Conservation (phyloP, 2,113 vertebrate species). For the Campylorhamphus procurvoides region DNA sequence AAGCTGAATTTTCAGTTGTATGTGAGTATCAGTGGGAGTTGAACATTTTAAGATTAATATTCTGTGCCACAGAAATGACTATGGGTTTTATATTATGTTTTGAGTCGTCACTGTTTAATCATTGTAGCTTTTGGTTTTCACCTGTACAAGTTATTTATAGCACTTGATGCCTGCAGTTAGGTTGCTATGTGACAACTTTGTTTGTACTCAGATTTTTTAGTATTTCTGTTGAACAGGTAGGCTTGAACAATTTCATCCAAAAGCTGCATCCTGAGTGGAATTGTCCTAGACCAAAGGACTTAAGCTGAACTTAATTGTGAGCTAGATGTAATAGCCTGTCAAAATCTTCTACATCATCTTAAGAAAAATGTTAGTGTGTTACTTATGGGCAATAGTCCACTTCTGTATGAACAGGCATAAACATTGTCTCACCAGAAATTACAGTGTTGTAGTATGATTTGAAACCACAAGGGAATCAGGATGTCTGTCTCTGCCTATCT, state of each 20-base stretch:
- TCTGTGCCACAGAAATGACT: not conserved
- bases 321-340: not conserved
- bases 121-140: not conserved
- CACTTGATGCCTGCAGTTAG: not conserved
- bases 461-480: not conserved
- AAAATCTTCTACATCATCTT: not conserved
- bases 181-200: not conserved
- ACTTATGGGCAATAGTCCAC: not conserved
- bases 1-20: not conserved
- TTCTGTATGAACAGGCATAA: not conserved
- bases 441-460: not conserved
- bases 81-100: not conserved
- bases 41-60: not conserved
- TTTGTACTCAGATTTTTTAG: not conserved
- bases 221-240: not conserved
- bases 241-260: not conserved
- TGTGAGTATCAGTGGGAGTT: not conserved
- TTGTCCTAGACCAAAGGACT: not conserved
- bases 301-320: not conserved
- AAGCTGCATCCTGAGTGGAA: not conserved
- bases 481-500: not conserved
- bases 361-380: not conserved
- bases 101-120: not conserved
- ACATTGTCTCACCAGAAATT: not conserved
- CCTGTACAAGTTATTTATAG: not conserved